Evolutionary conservation across 2,888 invertebrate species (phyloP).

Genomic region (Heliconius ethilla): DNA sequence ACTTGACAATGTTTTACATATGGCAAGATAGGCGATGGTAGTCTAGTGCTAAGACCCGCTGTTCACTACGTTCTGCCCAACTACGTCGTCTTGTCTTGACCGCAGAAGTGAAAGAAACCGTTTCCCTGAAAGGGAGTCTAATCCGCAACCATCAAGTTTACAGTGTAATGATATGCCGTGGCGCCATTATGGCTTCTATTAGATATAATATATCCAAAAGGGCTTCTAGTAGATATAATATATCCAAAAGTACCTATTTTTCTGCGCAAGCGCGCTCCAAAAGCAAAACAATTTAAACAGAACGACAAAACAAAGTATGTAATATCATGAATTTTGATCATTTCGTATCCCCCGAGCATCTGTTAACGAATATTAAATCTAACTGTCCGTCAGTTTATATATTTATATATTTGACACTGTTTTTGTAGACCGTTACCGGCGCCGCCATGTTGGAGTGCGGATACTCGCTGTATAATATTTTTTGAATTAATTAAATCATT

Average conservation of each 20-base stretch:
- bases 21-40: too few species aligned
- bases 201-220: too few species aligned
- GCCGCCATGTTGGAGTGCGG: constrained; percentile 47
- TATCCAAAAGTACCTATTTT: neutral
- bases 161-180: too few species aligned
- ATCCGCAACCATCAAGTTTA: too few species aligned
- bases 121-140: too few species aligned
- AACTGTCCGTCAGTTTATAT: constrained; percentile 25
- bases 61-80: too few species aligned
- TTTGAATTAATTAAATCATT: neutral
- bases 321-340: constrained; percentile 13
- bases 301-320: constrained; percentile 1
- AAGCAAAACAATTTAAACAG: neutral
- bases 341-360: constrained; percentile 8
- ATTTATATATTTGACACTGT: constrained; percentile 42
- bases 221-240: too few species aligned
- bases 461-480: constrained; percentile 35
- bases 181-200: too few species aligned
- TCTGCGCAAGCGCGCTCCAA: constrained; percentile 9
- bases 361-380: constrained; percentile 24
- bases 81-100: too few species aligned
- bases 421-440: constrained; percentile 48
- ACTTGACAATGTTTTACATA: too few species aligned
- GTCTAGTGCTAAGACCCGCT: too few species aligned
- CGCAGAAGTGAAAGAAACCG: too few species aligned